Base-by-base conservation (phyloP, 2,888 invertebrate species). In the Lissocephala sabroskyi region DNA sequence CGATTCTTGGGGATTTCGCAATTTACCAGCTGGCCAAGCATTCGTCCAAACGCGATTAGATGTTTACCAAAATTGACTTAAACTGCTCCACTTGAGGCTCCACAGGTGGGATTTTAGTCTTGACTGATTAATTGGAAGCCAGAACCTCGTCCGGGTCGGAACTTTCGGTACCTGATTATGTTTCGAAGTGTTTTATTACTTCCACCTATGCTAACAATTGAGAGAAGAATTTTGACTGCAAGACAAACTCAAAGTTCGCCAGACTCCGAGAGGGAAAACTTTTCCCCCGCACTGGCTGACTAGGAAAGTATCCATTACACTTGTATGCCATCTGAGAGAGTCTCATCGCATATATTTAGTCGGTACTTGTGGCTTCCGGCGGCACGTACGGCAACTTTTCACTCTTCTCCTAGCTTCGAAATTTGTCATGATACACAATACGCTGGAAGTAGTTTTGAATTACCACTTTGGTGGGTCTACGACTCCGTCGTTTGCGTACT, bases 141-240 rank as follows among this genome's bases (percentile, higher is more conserved):
- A 23, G 23, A 7, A 7, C 3, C 23, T 23, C 23, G 23, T 23
- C 7, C 23, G 23, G 7, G 23, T 23, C 43, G 52, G 48, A 62
- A 62, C 62, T 59, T 68, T 54, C 40, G 59, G 42, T 39, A 42
- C 46, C 65, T 59, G 68, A 73, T 65, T 73, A 68, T 68, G 73
- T 65, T 68, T 50, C 55, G 57, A 61, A 55, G 68, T 65, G 68
- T 70, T 70, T 68, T 73, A 70, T 68, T 73, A 73, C 73, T 68
- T 70, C 73, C 68, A 70, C 68, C 63, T 68, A 70, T 73, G 68
- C 61, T 59, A 68, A 65, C 73, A 70, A 70, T 70, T 70, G 73
- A 56, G 73, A 73, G 68, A 68, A 61, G 63, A 73, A 70, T 70
- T 55, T 61, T 48, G 49, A 43, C 53, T 42, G 2, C 39, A 39